A percentile compares a stretch with the other conserved stretches of the same genome.
Evolutionary conservation across 2,888 invertebrate species (phyloP).

Genomic region (Lasioglossum figueresi): DNA sequence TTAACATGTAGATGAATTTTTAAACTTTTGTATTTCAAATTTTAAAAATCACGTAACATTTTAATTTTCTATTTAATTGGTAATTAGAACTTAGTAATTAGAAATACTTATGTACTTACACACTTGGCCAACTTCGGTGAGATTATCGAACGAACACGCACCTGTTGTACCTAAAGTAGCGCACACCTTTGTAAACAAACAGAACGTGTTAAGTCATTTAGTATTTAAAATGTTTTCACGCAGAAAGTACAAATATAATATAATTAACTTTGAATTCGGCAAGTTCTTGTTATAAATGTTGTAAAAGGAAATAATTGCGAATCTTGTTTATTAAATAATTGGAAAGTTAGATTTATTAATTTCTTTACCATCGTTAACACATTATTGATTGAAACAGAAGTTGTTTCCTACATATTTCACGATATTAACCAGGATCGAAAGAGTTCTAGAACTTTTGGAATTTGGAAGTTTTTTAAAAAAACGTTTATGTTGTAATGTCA

Average conservation of each 20-base stretch:
- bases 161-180: slow-evolving; percentile 98
- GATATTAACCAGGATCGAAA: no score
- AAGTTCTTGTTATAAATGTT: neutral
- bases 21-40: no score
- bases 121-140: slow-evolving; percentile 87
- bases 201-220: neutral
- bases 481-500: no score
- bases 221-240: neutral
- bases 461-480: no score
- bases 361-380: neutral
- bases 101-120: slow-evolving; percentile 84
- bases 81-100: no score
- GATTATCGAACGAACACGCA: slow-evolving; percentile 97
- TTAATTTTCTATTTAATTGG: no score
- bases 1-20: no score
- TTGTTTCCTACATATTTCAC: neutral
- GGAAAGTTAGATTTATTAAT: neutral
- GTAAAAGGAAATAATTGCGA: no score
- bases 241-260: neutral
- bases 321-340: neutral
- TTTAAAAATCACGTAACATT: no score
- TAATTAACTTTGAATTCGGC: neutral
- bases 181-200: slow-evolving; percentile 89
- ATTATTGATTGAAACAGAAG: no score
- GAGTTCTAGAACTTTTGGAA: no score